These are phyloP conservation scores for Cercopithecus neglectus DNA, from an alignment of 2,797 vertebrate genomes.

Conservation along the genomic window DNA sequence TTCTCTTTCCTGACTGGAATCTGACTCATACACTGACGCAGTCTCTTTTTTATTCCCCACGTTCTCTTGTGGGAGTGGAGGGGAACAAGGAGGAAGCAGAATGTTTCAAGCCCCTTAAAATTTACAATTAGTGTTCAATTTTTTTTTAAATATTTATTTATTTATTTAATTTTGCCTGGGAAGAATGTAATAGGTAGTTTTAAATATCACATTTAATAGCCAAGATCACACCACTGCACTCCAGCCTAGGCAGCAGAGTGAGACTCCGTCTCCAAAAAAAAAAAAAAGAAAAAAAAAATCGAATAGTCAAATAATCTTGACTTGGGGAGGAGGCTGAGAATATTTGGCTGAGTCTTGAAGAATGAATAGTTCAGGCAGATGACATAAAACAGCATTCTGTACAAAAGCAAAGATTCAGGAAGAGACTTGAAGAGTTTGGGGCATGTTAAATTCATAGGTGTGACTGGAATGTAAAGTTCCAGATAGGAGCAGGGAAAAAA, in stretches of 20 bases:
- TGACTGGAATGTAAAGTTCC: not conserved
- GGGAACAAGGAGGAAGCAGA: not conserved
- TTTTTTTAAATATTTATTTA: not conserved
- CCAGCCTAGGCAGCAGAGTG: too few species aligned
- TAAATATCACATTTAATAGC: slow-evolving; percentile 2
- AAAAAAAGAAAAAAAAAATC: too few species aligned
- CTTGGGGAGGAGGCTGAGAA: not conserved
- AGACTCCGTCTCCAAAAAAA: too few species aligned
- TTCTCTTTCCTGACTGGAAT: not conserved
- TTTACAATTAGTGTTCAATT: slow-evolving; percentile 15
- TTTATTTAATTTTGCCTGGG: not conserved
- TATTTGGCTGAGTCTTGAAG: not conserved
- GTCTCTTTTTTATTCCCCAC: not conserved
- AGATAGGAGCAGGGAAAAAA: not conserved
- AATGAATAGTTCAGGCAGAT: not conserved
- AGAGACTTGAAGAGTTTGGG: not conserved
- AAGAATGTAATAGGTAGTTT: not conserved
- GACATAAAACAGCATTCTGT: not conserved
- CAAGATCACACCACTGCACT: not conserved
- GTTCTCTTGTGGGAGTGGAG: not conserved
- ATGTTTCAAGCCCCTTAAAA: slow-evolving; percentile 26
- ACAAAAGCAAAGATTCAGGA: not conserved
- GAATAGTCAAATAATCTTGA: too few species aligned
- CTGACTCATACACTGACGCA: not conserved
- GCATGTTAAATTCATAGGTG: not conserved